phyloP scores from a whole-genome alignment of 2,888 invertebrate genomes.

The Stenurella melanura region DNA sequence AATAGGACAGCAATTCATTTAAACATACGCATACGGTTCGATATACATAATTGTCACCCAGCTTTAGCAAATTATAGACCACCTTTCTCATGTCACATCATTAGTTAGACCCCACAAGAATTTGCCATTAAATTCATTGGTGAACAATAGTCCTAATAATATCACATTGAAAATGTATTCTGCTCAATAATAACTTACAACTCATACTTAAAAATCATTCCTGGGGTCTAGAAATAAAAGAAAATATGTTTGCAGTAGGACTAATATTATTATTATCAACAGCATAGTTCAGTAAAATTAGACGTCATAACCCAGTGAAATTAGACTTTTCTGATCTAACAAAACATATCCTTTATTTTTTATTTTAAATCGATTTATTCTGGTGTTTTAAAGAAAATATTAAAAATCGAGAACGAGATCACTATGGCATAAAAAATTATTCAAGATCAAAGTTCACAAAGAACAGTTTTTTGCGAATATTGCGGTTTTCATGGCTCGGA shows the following conservation, averaged over 20 bases:
- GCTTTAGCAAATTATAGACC: conserved; percentile 31
- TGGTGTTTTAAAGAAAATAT: no score
- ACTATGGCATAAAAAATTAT: no score
- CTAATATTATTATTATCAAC: neutral
- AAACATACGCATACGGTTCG: neutral
- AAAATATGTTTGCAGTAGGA: neutral
- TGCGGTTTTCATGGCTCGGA: no score
- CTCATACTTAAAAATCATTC: neutral
- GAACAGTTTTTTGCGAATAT: no score
- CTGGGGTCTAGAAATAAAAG: neutral
- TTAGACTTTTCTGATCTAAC: no score
- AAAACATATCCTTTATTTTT: no score
- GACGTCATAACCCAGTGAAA: no score
- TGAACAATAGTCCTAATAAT: conserved; percentile 32
- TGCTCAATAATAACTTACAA: conserved; percentile 3
- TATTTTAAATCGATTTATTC: no score
- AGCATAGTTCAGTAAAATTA: no score
- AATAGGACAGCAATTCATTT: neutral
- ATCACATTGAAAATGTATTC: neutral
- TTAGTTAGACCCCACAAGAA: conserved; percentile 28
- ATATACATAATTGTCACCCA: conserved; percentile 11
- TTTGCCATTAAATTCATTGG: conserved; percentile 19
- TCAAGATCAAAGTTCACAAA: no score
- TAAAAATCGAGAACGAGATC: no score
- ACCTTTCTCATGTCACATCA: conserved; percentile 24